Percentiles rank a stretch among this genome's conserved stretches.
phyloP scores from a whole-genome alignment of 1,140 invertebrate genomes.

The Platyscapa corneri region DNA sequence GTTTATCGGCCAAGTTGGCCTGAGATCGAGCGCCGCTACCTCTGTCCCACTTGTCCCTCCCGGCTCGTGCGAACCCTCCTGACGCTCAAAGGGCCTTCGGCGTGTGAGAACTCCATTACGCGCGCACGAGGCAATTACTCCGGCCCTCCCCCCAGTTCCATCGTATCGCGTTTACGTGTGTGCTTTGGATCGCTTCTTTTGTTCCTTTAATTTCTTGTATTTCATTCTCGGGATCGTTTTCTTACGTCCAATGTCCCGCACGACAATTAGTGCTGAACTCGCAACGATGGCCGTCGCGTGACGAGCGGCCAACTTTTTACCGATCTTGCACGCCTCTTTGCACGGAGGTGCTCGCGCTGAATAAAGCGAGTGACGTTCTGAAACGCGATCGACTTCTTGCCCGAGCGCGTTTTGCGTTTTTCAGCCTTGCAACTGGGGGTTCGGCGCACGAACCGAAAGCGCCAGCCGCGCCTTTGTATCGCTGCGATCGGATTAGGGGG shows the following conservation, averaged over 20 bases:
- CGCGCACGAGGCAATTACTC: conserved; percentile 14
- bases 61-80: neutral
- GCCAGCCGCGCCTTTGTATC: neutral
- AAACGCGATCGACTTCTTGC: conserved; percentile 5
- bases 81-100: conserved; percentile 51
- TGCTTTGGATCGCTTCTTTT: neutral
- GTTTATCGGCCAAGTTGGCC: conserved; percentile 67
- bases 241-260: no score
- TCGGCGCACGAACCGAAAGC: no score
- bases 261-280: no score
- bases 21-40: neutral
- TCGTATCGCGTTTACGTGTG: neutral
- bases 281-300: neutral
- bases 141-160: no score
- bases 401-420: neutral
- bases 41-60: neutral
- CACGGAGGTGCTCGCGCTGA: accelerated
- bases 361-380: no score
- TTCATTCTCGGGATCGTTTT: neutral
- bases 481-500: neutral
- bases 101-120: conserved; percentile 48
- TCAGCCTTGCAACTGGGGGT: no score
- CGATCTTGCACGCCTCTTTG: neutral
- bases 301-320: neutral
- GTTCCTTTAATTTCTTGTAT: neutral